Evolutionary conservation across 2,888 invertebrate genomes (phyloP), one percentile per base, ranked within the genome.

Genomic region (Spilarctia lutea): DNA sequence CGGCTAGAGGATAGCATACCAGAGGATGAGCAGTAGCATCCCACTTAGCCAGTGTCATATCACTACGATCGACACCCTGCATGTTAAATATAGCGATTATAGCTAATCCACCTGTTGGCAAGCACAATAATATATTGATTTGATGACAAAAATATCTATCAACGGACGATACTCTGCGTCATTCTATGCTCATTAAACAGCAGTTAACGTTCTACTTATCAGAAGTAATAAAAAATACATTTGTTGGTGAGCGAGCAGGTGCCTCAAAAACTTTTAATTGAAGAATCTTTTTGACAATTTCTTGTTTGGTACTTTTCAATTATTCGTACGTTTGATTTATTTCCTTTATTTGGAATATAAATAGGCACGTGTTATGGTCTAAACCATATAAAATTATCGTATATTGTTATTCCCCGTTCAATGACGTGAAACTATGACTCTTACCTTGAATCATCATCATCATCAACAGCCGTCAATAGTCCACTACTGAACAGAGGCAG

Each of bases 201-300:
- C 42, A n/a, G 39, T 27, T 68, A 39, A 52, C 39, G 65, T 39
- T 66, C n/a, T 39, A 63, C 27, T 27, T 1, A 68, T 60, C 30
- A 33, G 30, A 76, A 60, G 33, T 68, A 74, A 83, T 76, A 45
- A 77, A 79, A 79, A 16, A 7, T 8, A 20, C 52, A 83, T 83
- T 68, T 84, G 18, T 16, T 7, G 20, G 7, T 30, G 33, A 20
- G 33, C 2, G 18, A 33, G 71, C 83, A 81, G 82, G 78, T 82
- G 84, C 24, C 10, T 39, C 30, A 63, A 71, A 77, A 84, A 82
- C 73, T 83, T 83, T 66, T 73, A 77, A 81, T 68, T 76, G 73
- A 73, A 74, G 60, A 42, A 68, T 65, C 74, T 83, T 48, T 82
- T 77, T 70, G 48, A 70, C 75, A 73, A 81, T 76, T 68, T 33